phyloP scores from a whole-genome alignment of 2,797 vertebrate genomes.

The Adrianichthys oophorus region DNA sequence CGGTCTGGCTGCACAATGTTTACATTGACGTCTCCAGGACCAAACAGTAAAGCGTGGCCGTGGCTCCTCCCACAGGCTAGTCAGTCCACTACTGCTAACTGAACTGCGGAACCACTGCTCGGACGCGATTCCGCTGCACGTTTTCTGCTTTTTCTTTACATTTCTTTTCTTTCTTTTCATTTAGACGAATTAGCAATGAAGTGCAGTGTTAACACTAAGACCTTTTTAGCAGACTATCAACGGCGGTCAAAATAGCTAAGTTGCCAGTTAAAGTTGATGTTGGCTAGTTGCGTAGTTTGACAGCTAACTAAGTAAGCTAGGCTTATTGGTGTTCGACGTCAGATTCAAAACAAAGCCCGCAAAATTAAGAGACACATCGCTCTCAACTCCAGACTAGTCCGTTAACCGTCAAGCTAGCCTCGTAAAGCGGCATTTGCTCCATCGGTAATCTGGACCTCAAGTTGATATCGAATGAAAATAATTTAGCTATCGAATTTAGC shows the following conservation, averaged over 20 bases:
- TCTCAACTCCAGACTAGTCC: conserved; percentile 29
- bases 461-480: conserved; percentile 13
- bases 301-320: conserved; percentile 70
- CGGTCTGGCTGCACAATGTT: neutral
- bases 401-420: conserved; percentile 2
- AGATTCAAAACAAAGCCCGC: conserved; percentile 75
- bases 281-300: conserved; percentile 65
- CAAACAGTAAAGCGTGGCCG: conserved; percentile 69
- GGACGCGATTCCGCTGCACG: conserved; percentile 8
- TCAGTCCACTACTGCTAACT: conserved; percentile 52
- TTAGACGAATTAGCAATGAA: conserved; percentile 22
- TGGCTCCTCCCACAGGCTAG: conserved; percentile 54
- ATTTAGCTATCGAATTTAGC: conserved; percentile 14
- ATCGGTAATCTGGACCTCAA: neutral
- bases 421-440: neutral
- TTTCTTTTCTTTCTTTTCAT: too few species aligned
- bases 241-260: conserved; percentile 16
- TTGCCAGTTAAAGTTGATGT: conserved; percentile 45
- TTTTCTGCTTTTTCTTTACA: neutral
- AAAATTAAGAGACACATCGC: conserved; percentile 44
- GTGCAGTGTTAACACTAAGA: conserved; percentile 13
- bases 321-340: conserved; percentile 52
- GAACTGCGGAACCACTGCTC: conserved; percentile 56
- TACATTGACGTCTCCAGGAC: conserved; percentile 8
- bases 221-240: conserved; percentile 4